Evolutionary conservation across 1,140 invertebrate species (phyloP), one percentile per base, ranked within the genome.

Genomic region (Zaprionus kolodkinae): DNA sequence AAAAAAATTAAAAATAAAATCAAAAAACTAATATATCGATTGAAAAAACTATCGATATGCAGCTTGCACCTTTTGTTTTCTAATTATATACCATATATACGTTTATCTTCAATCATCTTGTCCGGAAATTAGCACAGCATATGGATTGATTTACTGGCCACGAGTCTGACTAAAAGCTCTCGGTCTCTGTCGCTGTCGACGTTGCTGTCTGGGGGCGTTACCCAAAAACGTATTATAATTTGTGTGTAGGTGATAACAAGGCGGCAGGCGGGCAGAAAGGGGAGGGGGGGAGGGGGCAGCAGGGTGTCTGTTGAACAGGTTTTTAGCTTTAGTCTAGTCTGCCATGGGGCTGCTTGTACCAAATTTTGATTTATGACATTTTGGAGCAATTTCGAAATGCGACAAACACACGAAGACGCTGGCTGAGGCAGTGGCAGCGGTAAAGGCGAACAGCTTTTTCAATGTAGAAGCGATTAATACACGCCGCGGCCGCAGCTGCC

Each of bases 361-460:
- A 79, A 74, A 72, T 74, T 87, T 88, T 87, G 84, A 87, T 87
- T 87, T 87, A 87, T 83, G 84, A 69, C 74, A 78, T 80, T 87
- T 87, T 88, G 84, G 80, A 84, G 71, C 73, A 77, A 68, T 87
- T 87, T 88, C 84, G 80, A 87, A 87, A 87, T 52, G 76, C 85
- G 67, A 88, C 84, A 88, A 88, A 87, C 84, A 83, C 79, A 86
- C 72, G 67, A 30, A 30, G 27, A 30, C 27, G 27, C 27, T 30
- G 27, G 27, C 27, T 2, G 33, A 15, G 15, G 15, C n/a, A 21
- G 21, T 2, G 21, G 27, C 45, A 36, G 56, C 52, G 78, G 56
- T 57, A 73, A 73, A 83, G 69, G 66, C 65, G 67, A 80, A 84
- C 81, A 75, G 74, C 61, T 72, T 72, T 85, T 81, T 79, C 74